Evolutionary conservation across 2,888 invertebrate genomes (phyloP).

Genomic region (Drosophila testacea): DNA sequence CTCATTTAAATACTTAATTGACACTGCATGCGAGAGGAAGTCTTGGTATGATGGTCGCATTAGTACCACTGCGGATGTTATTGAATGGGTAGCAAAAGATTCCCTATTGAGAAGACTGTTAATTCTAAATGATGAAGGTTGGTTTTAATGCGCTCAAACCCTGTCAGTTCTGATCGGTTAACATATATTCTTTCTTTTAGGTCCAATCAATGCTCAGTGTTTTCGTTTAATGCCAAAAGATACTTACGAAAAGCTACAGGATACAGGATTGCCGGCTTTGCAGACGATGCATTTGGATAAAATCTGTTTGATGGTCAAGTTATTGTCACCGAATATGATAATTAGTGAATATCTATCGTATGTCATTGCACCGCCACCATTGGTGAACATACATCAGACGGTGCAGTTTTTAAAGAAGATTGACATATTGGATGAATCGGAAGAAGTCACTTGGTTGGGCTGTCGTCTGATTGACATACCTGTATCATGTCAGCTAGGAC

Average conservation of each 20-base stretch:
- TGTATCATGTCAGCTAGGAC: conserved; percentile 94
- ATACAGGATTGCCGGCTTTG: conserved; percentile 26
- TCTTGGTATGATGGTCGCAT: conserved; percentile 31
- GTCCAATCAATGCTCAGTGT: conserved; percentile 28
- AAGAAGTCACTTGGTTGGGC: conserved; percentile 91
- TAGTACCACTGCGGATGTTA: conserved; percentile 36
- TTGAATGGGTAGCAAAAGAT: conserved; percentile 62
- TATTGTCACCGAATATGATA: conserved; percentile 45
- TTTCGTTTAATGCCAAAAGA: conserved; percentile 56
- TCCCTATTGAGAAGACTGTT: conserved; percentile 43
- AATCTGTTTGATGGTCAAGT: conserved; percentile 58
- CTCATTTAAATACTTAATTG: conserved; percentile 61
- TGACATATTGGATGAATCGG: conserved; percentile 93
- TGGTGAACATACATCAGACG: conserved; percentile 86
- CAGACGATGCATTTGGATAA: conserved; percentile 57
- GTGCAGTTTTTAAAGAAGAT: conserved; percentile 90
- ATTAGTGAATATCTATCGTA: conserved; percentile 61
- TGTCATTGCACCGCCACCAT: conserved; percentile 49
- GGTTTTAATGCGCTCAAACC: background rate
- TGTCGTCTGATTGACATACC: conserved; percentile 94
- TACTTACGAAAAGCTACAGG: conserved; percentile 25
- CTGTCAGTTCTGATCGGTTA: background rate
- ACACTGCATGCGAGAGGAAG: conserved; percentile 51
- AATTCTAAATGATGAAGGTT: conserved; percentile 53
- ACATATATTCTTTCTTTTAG: background rate